Conservation (phyloP, 2,797 vertebrate species). For the Bryconaethiops microstoma region DNA sequence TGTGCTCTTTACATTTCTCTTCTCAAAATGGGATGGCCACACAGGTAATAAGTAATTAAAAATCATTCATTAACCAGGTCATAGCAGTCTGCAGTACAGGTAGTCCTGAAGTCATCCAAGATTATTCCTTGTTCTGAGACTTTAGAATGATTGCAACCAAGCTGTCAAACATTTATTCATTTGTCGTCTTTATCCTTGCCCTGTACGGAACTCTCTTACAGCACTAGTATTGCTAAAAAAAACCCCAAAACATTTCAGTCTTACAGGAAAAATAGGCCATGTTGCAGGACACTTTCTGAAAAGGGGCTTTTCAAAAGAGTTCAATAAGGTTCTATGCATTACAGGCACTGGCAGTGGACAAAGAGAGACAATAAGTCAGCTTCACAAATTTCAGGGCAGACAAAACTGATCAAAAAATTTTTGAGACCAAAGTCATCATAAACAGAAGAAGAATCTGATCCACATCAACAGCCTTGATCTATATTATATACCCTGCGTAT, state of each 20-base stretch:
- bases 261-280: not conserved
- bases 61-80: not conserved
- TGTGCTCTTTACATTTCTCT: not conserved
- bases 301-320: not conserved
- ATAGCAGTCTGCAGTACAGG: not conserved
- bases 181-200: not conserved
- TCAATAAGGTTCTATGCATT: slow-evolving; percentile 4
- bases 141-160: not conserved
- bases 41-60: slow-evolving; percentile 1
- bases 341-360: not conserved
- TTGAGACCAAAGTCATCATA: not conserved
- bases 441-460: not conserved
- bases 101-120: not conserved
- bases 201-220: not conserved
- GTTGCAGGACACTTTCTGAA: not conserved
- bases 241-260: not conserved
- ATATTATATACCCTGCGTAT: not conserved
- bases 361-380: not conserved
- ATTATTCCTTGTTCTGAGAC: not conserved
- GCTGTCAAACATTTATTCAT: not conserved
- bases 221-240: not conserved
- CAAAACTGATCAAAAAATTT: not conserved
- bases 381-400: slow-evolving; percentile 12
- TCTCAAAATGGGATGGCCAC: not conserved
- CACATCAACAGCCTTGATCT: not conserved